phyloP scores from a whole-genome alignment of 2,888 invertebrate species.

The Campoplex capitator region DNA sequence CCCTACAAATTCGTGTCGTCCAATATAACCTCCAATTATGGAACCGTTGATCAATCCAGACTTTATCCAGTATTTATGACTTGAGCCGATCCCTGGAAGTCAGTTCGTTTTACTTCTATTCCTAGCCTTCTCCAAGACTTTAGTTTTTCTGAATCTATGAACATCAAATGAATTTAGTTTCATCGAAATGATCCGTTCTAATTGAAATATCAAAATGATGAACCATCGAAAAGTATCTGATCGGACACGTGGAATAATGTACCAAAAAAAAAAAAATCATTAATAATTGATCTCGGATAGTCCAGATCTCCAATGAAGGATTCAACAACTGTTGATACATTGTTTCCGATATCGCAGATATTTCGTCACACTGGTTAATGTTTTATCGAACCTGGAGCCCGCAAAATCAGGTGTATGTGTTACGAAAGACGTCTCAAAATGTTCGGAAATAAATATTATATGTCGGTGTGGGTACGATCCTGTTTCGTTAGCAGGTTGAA shows the following conservation, averaged over 20 bases:
- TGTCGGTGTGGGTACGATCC: constrained; percentile 14
- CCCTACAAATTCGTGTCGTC: constrained; percentile 4
- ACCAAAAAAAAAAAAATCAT: background rate
- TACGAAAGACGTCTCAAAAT: constrained; percentile 17
- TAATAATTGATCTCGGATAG: constrained; percentile 11
- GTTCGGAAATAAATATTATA: constrained; percentile 24
- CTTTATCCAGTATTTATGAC: background rate
- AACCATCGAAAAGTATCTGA: background rate
- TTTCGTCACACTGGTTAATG: background rate
- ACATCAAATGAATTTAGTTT: too few species aligned
- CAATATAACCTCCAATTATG: background rate
- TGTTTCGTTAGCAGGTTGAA: constrained; percentile 30
- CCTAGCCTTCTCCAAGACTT: background rate
- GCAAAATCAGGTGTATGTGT: constrained; percentile 11
- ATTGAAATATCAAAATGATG: background rate
- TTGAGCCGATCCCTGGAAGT: background rate
- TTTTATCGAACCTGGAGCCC: background rate
- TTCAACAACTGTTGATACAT: background rate
- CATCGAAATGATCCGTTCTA: too few species aligned
- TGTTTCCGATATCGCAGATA: constrained; percentile 24
- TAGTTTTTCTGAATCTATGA: background rate
- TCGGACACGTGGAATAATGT: background rate
- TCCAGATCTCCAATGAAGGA: background rate
- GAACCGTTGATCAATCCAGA: background rate
- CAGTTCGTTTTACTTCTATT: background rate